Evolutionary conservation across 2,888 invertebrate species (phyloP).

Genomic region (Lithophane semibrunnea): DNA sequence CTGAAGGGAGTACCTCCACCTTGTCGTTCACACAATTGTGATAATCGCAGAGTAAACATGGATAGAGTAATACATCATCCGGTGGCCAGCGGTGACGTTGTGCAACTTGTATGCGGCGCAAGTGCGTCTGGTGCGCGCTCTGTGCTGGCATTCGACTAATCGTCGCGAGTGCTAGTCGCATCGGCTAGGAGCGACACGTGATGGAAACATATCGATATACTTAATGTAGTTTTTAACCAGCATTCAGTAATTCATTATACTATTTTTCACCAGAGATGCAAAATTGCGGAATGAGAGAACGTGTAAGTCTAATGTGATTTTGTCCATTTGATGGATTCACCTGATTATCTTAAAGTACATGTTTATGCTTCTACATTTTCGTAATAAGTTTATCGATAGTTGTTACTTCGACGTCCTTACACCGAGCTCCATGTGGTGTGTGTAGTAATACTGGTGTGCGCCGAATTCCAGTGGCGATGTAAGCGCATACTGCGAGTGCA

Average conservation of each 20-base stretch:
- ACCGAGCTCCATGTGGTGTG: constrained; percentile 9
- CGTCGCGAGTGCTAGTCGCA: neutral
- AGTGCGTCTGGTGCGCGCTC: constrained; percentile 23
- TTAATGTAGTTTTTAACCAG: neutral
- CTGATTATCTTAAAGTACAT: neutral
- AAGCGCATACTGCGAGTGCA: constrained; percentile 18
- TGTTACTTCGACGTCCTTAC: neutral
- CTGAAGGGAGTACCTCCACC: neutral
- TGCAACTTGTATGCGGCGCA: constrained; percentile 16
- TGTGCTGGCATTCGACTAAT: neutral
- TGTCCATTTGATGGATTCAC: neutral
- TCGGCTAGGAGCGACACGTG: neutral
- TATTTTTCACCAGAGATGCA: neutral
- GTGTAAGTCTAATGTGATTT: neutral
- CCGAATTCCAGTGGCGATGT: constrained; percentile 47
- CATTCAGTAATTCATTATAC: neutral
- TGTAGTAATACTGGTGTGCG: constrained; percentile 38
- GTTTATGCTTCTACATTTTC: neutral
- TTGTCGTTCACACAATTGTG: no score
- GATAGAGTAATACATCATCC: constrained; percentile 20
- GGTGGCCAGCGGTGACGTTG: neutral
- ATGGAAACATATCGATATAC: constrained; percentile 2
- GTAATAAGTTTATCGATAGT: constrained; percentile 16
- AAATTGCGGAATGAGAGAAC: neutral
- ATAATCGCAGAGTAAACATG: neutral